Evolutionary conservation across 2,888 invertebrate species (phyloP).

Genomic region (Xestia ashworthii): DNA sequence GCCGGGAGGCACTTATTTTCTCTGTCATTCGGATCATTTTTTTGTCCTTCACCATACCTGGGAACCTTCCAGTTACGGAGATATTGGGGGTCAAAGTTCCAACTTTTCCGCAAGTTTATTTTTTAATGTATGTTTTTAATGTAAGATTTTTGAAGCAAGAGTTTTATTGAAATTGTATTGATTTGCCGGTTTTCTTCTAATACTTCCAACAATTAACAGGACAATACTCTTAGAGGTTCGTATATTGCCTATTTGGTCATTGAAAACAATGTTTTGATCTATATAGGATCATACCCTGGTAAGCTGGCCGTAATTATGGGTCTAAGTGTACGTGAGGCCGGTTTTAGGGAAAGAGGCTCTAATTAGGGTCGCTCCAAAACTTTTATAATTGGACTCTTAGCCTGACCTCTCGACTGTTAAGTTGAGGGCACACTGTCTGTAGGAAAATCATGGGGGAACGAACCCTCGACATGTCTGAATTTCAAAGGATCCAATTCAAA

Average conservation of each 20-base stretch:
- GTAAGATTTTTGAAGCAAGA: too few species aligned
- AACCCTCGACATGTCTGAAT: neutral
- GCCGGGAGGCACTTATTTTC: too few species aligned
- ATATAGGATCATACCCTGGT: constrained; percentile 7
- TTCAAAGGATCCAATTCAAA: neutral
- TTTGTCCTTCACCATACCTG: too few species aligned
- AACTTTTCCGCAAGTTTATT: too few species aligned
- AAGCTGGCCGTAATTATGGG: constrained; percentile 49
- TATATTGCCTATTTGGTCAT: neutral
- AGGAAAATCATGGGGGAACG: neutral
- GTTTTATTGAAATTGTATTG: too few species aligned
- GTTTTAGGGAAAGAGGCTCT: constrained; percentile 62
- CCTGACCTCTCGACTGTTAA: constrained; percentile 52
- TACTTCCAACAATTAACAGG: neutral
- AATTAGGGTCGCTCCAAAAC: constrained; percentile 80
- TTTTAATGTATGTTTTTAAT: too few species aligned
- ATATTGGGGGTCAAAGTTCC: too few species aligned
- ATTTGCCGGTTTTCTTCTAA: neutral
- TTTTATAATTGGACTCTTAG: constrained; percentile 82
- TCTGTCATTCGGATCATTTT: too few species aligned
- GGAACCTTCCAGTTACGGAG: too few species aligned
- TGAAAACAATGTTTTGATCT: constrained; percentile 46
- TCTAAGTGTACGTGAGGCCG: constrained; percentile 49
- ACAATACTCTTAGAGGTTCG: constrained; percentile 1
- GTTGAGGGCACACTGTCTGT: constrained; percentile 38